Percentiles rank a stretch among this genome's conserved stretches.
These are phyloP conservation scores for Pinna nobilis DNA, from an alignment of 1,140 invertebrate genomes.

Conservation along the genomic window DNA sequence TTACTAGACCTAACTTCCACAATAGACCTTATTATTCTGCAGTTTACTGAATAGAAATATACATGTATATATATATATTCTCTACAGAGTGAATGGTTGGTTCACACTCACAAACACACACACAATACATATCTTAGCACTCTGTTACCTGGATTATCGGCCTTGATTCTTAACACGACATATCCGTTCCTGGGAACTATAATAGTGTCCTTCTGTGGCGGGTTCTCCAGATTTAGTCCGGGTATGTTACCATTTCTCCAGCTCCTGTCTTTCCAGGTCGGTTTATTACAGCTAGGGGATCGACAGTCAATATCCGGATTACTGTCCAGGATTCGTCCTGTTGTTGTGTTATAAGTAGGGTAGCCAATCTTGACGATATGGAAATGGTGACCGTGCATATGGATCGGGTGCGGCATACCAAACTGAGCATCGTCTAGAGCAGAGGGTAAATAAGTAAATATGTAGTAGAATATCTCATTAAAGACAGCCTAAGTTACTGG, in stretches of 20 bases:
- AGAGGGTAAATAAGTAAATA: too few species aligned
- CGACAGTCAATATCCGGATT: conserved; percentile 27
- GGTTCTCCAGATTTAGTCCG: conserved; percentile 27
- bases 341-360: conserved; percentile 9
- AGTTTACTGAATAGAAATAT: too few species aligned
- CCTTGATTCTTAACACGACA: conserved; percentile 27
- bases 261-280: conserved; percentile 12
- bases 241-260: conserved; percentile 27
- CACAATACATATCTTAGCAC: neutral
- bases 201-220: conserved; percentile 37
- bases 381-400: conserved; percentile 37
- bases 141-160: conserved; percentile 35
- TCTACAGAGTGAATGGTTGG: too few species aligned
- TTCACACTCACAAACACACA: too few species aligned
- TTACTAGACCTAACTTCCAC: too few species aligned
- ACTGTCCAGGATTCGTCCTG: neutral
- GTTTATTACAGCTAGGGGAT: conserved; percentile 14
- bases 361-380: conserved; percentile 32
- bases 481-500: too few species aligned
- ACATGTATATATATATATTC: too few species aligned
- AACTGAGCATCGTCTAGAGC: conserved; percentile 18
- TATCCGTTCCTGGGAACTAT: conserved; percentile 30
- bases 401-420: conserved; percentile 28
- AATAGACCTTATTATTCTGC: too few species aligned
- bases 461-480: too few species aligned